Evolutionary conservation across 2,113 vertebrate genomes (phyloP).

Genomic region (Clinocottus analis): DNA sequence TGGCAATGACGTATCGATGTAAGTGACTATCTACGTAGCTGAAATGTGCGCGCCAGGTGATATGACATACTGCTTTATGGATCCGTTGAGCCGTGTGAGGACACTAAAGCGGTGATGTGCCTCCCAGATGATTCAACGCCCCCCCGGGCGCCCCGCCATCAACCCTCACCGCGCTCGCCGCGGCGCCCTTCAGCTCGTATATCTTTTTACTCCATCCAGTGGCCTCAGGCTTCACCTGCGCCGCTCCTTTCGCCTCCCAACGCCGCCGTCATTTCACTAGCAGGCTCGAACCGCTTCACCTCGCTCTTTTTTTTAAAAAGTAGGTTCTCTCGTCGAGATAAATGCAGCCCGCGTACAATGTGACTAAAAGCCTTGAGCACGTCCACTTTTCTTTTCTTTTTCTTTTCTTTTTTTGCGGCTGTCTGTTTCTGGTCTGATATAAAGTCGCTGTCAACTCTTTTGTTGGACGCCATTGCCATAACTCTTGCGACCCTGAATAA

Average conservation of each 20-base stretch:
- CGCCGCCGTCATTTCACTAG: constrained; percentile 2
- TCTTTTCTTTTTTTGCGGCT: background rate
- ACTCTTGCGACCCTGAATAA: constrained; percentile 47
- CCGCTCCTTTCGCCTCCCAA: background rate
- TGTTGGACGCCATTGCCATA: background rate
- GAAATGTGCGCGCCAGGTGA: background rate
- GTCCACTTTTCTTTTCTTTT: background rate
- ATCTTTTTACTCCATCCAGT: background rate
- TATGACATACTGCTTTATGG: background rate
- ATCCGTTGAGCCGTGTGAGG: background rate
- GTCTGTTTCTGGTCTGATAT: constrained; percentile 17
- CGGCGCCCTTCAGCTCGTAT: background rate
- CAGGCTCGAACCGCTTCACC: constrained; percentile 6
- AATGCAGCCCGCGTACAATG: background rate
- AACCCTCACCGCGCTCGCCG: background rate
- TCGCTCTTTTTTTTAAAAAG: constrained; percentile 5
- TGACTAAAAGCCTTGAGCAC: background rate
- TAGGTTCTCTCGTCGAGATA: background rate
- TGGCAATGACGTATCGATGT: background rate
- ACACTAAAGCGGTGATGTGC: background rate
- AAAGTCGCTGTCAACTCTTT: constrained; percentile 33
- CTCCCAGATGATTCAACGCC: background rate
- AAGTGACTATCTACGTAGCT: background rate
- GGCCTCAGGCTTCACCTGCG: background rate
- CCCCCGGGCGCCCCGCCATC: too few relatives aligned